Evolutionary conservation across 1,140 invertebrate genomes (phyloP).

Genomic region (Centruroides vittatus): DNA sequence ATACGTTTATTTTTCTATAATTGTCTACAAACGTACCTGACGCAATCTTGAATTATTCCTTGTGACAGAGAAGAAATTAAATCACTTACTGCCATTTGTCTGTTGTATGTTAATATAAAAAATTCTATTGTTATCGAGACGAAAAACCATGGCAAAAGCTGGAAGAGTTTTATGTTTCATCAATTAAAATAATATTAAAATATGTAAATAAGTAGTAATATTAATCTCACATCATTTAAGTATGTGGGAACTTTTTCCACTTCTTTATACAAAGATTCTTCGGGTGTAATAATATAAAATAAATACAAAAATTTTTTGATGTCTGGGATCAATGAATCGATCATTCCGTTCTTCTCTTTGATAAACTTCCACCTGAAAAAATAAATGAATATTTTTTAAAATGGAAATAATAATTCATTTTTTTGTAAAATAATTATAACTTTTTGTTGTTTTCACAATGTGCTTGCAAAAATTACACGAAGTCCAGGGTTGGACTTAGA

Average conservation of each 20-base stretch:
- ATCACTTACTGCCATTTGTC: constrained; percentile 26
- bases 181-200: constrained; percentile 2
- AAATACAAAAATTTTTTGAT: constrained; percentile 21
- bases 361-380: too few species aligned
- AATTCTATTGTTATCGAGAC: constrained; percentile 55
- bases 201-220: constrained; percentile 1
- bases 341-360: too few species aligned
- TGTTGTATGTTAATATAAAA: constrained; percentile 44
- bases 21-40: background rate
- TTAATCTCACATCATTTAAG: constrained; percentile 43
- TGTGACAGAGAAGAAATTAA: background rate
- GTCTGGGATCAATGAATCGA: too few species aligned
- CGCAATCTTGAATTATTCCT: constrained; percentile 1
- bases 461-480: too few species aligned
- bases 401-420: too few species aligned
- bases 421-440: too few species aligned
- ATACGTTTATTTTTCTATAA: background rate
- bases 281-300: constrained; percentile 50
- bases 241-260: constrained; percentile 54
- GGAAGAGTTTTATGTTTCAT: constrained; percentile 27
- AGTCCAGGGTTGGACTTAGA: too few species aligned
- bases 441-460: too few species aligned
- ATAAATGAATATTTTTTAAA: too few species aligned
- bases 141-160: constrained; percentile 65
- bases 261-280: constrained; percentile 44